These are phyloP conservation scores for Volucella bombylans DNA, from an alignment of 2,888 invertebrate species.

Conservation along the genomic window DNA sequence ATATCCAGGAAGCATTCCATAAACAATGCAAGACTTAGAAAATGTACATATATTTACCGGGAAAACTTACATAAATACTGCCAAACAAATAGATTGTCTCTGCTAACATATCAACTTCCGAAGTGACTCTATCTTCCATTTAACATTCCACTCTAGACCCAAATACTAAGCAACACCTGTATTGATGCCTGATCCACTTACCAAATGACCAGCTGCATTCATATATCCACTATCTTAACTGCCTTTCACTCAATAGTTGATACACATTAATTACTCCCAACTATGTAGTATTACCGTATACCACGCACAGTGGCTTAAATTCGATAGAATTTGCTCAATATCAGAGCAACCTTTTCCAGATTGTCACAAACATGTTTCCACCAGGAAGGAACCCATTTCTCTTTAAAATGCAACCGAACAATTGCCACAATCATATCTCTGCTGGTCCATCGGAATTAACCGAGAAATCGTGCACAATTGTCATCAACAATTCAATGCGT, in stretches of 20 bases:
- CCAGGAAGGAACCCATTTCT: conserved; percentile 49
- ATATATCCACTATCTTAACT: not conserved
- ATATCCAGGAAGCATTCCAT: too few relatives aligned
- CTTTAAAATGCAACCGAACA: conserved; percentile 11
- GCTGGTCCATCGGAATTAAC: conserved; percentile 22
- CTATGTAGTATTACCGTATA: conserved; percentile 27
- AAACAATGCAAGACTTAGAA: too few relatives aligned
- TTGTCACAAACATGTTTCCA: conserved; percentile 20
- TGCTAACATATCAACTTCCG: too few relatives aligned
- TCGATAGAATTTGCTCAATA: conserved; percentile 9
- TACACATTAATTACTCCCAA: conserved; percentile 36
- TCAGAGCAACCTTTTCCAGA: not conserved
- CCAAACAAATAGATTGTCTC: too few relatives aligned
- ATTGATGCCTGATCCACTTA: not conserved
- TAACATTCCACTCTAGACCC: too few relatives aligned
- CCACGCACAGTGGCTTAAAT: not conserved
- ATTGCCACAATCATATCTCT: conserved; percentile 23
- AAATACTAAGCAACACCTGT: too few relatives aligned
- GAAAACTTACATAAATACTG: too few relatives aligned
- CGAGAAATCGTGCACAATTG: conserved; percentile 32
- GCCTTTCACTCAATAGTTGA: conserved; percentile 15
- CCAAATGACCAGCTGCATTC: not conserved
- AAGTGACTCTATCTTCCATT: too few relatives aligned
- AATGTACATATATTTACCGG: too few relatives aligned
- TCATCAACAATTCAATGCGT: conserved; percentile 1